Evolutionary conservation across 2,888 invertebrate genomes (phyloP), one percentile per base, ranked within the genome.

Genomic region (Sminthurides aquaticus): DNA sequence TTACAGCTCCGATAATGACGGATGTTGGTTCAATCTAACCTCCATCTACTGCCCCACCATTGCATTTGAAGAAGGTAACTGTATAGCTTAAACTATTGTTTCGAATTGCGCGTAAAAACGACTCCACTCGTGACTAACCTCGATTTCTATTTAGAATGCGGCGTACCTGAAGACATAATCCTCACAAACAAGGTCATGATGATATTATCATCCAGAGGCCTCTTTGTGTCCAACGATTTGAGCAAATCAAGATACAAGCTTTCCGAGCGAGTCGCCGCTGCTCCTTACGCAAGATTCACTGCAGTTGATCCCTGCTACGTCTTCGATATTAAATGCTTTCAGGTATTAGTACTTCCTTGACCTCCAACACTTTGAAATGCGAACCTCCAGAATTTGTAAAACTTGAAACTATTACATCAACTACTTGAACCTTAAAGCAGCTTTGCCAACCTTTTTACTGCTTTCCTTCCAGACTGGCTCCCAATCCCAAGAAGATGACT

Each of bases 101-200:
- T n/a, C n/a, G n/a, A n/a, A n/a, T n/a, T n/a, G n/a, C n/a, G n/a
- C n/a, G n/a, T n/a, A n/a, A n/a, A n/a, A n/a, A n/a, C n/a, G n/a
- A n/a, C n/a, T n/a, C n/a, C n/a, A n/a, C n/a, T n/a, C n/a, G n/a
- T n/a, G n/a, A n/a, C n/a, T n/a, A n/a, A n/a, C n/a, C n/a, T n/a
- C n/a, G n/a, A n/a, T n/a, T 34, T 34, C n/a, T 2, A 15, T 65
- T 57, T 57, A 69, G 64, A 58, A 29, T 62, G 64, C n/a, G 67
- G 68, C 1, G 55, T 49, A 27, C 64, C 64, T 5, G 49, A 62
- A 18, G 49, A 62, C n/a, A 56, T 69, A 2, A 29, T 68, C 2
- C 49, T 71, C 25, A 69, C 71, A 1, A 71, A 71, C 62, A 61
- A 68, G 34, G 62, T 67, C 43, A 26, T 71, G 1, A 57, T 69